A percentile compares a stretch with the other conserved stretches of the same genome.
Conservation (phyloP, 2,113 vertebrate genomes). For the Thinocorus orbignyianus region DNA sequence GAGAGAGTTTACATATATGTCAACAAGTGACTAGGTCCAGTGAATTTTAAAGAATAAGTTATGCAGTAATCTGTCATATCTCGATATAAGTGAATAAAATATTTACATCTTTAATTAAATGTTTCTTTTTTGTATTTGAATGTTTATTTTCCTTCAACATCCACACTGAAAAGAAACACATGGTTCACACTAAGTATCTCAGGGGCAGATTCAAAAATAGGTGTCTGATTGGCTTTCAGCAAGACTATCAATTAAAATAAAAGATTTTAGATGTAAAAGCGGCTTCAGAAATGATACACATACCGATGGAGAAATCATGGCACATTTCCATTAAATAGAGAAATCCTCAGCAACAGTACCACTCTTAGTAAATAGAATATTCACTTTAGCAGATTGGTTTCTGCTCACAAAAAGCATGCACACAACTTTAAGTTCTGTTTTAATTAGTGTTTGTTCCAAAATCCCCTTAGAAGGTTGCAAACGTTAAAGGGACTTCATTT, state of each 20-base stretch:
- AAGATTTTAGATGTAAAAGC: constrained; percentile 75
- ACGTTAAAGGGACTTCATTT: constrained; percentile 99
- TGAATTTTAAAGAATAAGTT: constrained; percentile 43
- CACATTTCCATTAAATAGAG: constrained; percentile 82
- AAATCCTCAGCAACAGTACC: constrained; percentile 78
- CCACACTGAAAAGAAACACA: constrained; percentile 73
- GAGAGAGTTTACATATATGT: neutral
- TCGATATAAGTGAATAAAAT: neutral
- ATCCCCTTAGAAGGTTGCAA: constrained; percentile 89
- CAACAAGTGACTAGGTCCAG: constrained; percentile 22
- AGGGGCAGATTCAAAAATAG: constrained; percentile 69
- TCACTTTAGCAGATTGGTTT: constrained; percentile 82
- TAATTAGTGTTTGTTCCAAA: constrained; percentile 86
- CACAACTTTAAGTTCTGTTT: constrained; percentile 87
- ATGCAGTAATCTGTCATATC: constrained; percentile 5
- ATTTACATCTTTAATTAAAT: constrained; percentile 59
- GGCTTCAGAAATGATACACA: constrained; percentile 81
- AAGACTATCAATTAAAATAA: constrained; percentile 84
- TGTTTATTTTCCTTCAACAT: constrained; percentile 61
- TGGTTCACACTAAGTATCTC: constrained; percentile 69
- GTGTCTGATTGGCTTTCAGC: constrained; percentile 91
- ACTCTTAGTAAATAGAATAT: constrained; percentile 77
- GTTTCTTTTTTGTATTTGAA: constrained; percentile 57
- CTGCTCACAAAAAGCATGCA: constrained; percentile 94
- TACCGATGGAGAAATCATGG: constrained; percentile 84